A percentile compares a stretch with the other conserved stretches of the same genome.
phyloP scores from a whole-genome alignment of 1,140 invertebrate species.

The Ceratina japonica region DNA sequence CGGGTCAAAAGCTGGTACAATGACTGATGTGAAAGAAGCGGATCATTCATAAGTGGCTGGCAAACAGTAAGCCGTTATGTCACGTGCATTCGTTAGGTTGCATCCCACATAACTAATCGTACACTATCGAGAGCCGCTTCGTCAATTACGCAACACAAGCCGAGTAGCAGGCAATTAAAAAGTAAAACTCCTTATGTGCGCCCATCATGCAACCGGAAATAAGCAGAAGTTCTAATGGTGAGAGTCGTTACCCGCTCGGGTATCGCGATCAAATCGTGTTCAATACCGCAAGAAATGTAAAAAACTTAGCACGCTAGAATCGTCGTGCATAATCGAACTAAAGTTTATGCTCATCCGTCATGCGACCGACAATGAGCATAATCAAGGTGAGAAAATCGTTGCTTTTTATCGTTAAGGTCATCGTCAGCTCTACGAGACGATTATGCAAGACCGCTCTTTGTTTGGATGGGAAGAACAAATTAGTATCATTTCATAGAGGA shows the following conservation, averaged over 20 bases:
- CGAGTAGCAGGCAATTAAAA: conserved; percentile 33
- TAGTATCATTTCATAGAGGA: neutral
- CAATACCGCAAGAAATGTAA: conserved; percentile 4
- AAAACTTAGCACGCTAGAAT: neutral
- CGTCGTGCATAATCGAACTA: neutral
- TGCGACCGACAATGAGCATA: too few species aligned
- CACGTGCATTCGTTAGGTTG: conserved; percentile 24
- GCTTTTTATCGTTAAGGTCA: too few species aligned
- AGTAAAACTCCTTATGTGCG: conserved; percentile 32
- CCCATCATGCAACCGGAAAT: conserved; percentile 18
- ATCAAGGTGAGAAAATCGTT: too few species aligned
- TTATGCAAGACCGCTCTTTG: neutral
- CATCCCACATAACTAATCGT: conserved; percentile 47
- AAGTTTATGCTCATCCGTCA: neutral
- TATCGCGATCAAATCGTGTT: neutral
- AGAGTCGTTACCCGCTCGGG: neutral
- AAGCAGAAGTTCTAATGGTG: conserved; percentile 1
- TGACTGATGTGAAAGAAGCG: conserved; percentile 6
- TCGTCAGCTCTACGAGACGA: too few species aligned
- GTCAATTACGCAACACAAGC: conserved; percentile 42
- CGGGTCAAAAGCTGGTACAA: neutral
- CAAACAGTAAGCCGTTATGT: conserved; percentile 30
- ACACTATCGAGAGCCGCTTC: conserved; percentile 7
- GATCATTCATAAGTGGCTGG: conserved; percentile 19
- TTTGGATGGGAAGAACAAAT: neutral